Conservation (phyloP, 1,140 invertebrate genomes). For the Battus philenor region DNA sequence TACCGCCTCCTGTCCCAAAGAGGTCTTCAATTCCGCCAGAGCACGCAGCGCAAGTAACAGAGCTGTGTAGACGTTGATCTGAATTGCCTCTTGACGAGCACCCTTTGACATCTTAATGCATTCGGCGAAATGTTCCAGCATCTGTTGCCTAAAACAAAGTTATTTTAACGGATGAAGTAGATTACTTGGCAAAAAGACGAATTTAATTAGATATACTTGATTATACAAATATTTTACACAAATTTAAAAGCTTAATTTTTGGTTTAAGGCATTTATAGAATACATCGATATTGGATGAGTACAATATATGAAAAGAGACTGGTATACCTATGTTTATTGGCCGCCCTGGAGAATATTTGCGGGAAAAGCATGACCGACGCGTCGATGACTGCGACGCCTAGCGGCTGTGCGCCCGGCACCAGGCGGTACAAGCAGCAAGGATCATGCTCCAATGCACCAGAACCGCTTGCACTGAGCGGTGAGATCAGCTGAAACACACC, state of each 20-base stretch:
- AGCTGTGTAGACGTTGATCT: constrained; percentile 98
- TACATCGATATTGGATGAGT: background rate
- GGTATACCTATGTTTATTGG: constrained; percentile 92
- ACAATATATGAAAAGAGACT: background rate
- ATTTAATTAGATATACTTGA: too few relatives aligned
- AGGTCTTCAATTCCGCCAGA: constrained; percentile 90
- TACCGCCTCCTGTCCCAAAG: constrained; percentile 92
- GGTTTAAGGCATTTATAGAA: too few relatives aligned
- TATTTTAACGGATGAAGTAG: too few relatives aligned
- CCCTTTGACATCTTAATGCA: constrained; percentile 96
- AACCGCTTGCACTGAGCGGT: constrained; percentile 86
- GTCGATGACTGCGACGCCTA: constrained; percentile 98
- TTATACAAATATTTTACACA: too few relatives aligned
- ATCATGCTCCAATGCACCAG: constrained; percentile 97
- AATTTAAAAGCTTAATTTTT: too few relatives aligned
- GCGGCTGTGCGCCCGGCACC: constrained; percentile 87
- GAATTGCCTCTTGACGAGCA: constrained; percentile 93
- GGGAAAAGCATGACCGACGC: constrained; percentile 95
- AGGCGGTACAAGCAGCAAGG: constrained; percentile 91
- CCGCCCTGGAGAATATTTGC: constrained; percentile 93
- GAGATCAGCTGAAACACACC: constrained; percentile 50
- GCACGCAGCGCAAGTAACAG: constrained; percentile 92
- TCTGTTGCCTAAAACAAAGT: constrained; percentile 95
- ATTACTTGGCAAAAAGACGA: too few relatives aligned
- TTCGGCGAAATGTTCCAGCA: constrained; percentile 97